Evolutionary conservation across 2,888 invertebrate genomes (phyloP), one percentile per base, ranked within the genome.

Genomic region (Tetrapedia diversipes): DNA sequence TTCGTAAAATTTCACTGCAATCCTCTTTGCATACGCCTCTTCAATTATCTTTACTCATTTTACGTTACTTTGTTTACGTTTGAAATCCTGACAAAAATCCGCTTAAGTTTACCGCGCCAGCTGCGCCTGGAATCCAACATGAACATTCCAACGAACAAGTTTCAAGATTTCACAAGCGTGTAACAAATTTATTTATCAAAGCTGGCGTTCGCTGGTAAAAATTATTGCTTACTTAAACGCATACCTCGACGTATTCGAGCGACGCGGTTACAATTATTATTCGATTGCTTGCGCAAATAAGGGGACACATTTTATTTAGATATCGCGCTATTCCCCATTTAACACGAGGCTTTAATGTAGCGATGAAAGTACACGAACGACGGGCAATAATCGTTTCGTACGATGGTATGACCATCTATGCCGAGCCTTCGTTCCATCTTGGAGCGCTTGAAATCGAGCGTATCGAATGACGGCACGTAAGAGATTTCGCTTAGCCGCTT

Each of bases 391-490:
- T 74, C 67, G 74, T 77, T 74, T 67, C 29, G 41, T 34, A 63
- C 41, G 67, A 68, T 34, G 54, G 65, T 39, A 75, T n/a, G 69
- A 53, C 32, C 61, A 54, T 19, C 45, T 45, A 61, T 24, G 57
- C 27, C 19, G 61, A 49, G 39, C 56, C 49, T 39, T 49, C 61
- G 73, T 66, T 49, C 57, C 66, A 53, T 56, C 53, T 29, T 54
- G 61, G 63, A 73, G 47, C 77, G 70, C 70, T 77, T 71, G 64
- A 82, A 82, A 73, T 82, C 82, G 75, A 82, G 77, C 82, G 82
- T 82, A 67, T 82, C 80, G 82, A 82, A 82, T 80, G 69, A 73
- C 77, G 63, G 65, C 47, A 43, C 60, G 68, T 79, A 73, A 79
- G 77, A 79, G 79, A 83, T 82, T 81, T 79, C 71, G 73, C 74